Percentiles rank a stretch among this genome's conserved stretches.
phyloP scores from a whole-genome alignment of 2,888 invertebrate genomes.

The Eristalinus aeneus region DNA sequence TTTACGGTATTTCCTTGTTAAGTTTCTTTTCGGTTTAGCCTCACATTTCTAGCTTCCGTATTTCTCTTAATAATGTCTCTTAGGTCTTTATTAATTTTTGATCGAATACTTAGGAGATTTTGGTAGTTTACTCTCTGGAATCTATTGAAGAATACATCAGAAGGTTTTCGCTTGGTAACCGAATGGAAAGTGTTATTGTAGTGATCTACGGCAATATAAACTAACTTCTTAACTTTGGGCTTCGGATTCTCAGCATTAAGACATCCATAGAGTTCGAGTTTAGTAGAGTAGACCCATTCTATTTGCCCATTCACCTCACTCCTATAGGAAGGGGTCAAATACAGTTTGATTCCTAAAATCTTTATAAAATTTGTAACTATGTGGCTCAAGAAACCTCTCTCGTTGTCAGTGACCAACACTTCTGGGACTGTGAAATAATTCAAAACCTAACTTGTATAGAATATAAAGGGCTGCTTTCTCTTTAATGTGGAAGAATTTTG shows the following conservation, averaged over 20 bases:
- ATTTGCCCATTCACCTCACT: too few relatives aligned
- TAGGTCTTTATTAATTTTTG: neutral
- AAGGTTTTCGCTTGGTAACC: neutral
- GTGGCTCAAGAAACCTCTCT: neutral
- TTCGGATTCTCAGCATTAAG: too few relatives aligned
- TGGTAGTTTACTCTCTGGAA: neutral
- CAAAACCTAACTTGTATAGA: conserved; percentile 23
- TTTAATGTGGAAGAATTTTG: conserved; percentile 33
- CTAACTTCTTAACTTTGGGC: neutral
- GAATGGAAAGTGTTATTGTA: conserved; percentile 17
- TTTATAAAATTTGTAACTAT: conserved; percentile 8
- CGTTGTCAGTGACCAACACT: neutral
- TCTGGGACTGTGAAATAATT: conserved; percentile 37
- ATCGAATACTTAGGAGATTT: neutral
- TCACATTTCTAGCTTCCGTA: neutral
- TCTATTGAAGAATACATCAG: neutral
- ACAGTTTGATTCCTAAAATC: conserved; percentile 3
- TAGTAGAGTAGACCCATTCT: too few relatives aligned
- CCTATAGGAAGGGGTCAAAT: too few relatives aligned
- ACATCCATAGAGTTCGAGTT: neutral
- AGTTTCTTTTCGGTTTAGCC: neutral
- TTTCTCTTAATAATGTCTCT: neutral
- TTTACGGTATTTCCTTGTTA: neutral
- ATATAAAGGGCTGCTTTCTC: conserved; percentile 25
- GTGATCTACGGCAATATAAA: conserved; percentile 7